Evolutionary conservation across 2,797 vertebrate species (phyloP).

Genomic region (Takifugu rubripes): DNA sequence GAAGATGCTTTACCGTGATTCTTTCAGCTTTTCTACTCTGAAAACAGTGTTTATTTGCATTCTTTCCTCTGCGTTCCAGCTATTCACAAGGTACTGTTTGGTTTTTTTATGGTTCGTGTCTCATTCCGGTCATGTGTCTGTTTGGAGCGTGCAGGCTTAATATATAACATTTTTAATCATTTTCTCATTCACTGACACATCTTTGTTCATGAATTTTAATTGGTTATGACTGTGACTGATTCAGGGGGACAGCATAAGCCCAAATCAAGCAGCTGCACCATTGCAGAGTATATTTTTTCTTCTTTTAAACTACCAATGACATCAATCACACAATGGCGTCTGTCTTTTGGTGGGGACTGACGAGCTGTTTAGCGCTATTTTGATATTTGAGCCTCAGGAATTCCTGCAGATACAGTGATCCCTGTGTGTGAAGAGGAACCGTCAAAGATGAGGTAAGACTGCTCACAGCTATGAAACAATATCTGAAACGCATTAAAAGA

Average conservation of each 20-base stretch:
- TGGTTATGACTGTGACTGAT: no score
- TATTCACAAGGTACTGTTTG: no score
- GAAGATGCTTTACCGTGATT: no score
- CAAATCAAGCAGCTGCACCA: constrained; percentile 19
- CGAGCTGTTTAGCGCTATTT: constrained; percentile 80
- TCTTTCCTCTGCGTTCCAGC: no score
- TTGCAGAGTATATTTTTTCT: constrained; percentile 18
- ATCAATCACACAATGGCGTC: constrained; percentile 39
- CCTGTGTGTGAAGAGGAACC: constrained; percentile 67
- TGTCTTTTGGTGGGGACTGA: constrained; percentile 47
- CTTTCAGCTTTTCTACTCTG: no score
- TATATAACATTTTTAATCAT: no score
- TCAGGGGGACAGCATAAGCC: not conserved
- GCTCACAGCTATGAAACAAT: constrained; percentile 82
- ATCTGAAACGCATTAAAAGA: constrained; percentile 81
- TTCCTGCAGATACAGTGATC: constrained; percentile 71
- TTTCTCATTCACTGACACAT: no score
- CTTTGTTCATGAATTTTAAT: no score
- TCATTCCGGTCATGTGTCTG: no score
- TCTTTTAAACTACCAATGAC: constrained; percentile 36
- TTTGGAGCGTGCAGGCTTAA: no score
- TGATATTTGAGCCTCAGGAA: constrained; percentile 79
- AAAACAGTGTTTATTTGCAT: no score
- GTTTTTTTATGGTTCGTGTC: no score
- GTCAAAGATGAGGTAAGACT: constrained; percentile 76